Base-by-base conservation (phyloP, 2,888 invertebrate genomes). In the Troilus luridus region DNA sequence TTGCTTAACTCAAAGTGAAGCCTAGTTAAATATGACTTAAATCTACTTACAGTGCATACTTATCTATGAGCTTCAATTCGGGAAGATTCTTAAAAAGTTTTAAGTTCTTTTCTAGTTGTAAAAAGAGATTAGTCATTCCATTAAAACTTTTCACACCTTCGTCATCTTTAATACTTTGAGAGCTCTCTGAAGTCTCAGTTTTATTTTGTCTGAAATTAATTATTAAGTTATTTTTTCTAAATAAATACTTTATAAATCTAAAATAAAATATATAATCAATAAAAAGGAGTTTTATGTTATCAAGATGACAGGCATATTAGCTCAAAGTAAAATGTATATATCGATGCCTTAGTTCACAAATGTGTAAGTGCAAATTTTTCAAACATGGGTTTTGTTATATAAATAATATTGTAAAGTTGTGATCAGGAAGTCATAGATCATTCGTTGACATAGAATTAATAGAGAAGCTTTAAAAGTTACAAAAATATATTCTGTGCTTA, bases 11-110 rank as follows among this genome's bases (percentile, higher is more conserved):
- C 21, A 21, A n/a, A 9, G 21, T n/a, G 21, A n/a, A 21, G 21
- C 21, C 21, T 64, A 21, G n/a, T 10, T 64, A 41, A 77, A 27
- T 27, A 17, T 27, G 24, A 77, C 14, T 27, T 77, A n/a, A 77
- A 77, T 77, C 21, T 56, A 90, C 90, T 90, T 77, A 90, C 90
- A 59, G 64, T 77, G 90, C 64, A 90, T 90, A 90, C 60, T 90
- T 90, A 58, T 90, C 90, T 67, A 90, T 90, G 9, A 67, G 60
- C 21, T 90, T 90, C n/a, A 90, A 24, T 77, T 90, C 90, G 19
- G 90, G 90, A 24, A 81, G 72, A 24, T 64, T 58, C 81, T 90
- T 90, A 24, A 90, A 90, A 77, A 72, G 67, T 58, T 58, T 90
- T 17, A 90, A 59, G 77, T 77, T 58, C 58, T 90, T 60, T 77